Evolutionary conservation across 1,140 invertebrate species (phyloP), one percentile per base, ranked within the genome.

Genomic region (Pentalonia nigronervosa): DNA sequence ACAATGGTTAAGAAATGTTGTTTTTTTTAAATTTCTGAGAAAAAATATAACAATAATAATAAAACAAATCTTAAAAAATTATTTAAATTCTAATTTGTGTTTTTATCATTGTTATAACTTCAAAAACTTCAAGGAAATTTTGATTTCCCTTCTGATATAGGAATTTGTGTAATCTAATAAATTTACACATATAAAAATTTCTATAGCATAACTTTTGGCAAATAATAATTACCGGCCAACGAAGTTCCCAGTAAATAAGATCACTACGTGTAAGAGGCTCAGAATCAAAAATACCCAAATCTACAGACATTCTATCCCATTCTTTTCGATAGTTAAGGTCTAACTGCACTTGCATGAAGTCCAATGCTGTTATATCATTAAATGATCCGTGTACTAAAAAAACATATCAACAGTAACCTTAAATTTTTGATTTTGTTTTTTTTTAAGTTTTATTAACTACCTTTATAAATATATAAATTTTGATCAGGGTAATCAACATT

Each of bases 221-320:
- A 48, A 90, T 48, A 50, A 90, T 93, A 96, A 96, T 96, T 95
- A 97, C 97, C 94, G 98, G 98, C 97, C 98, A 98, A 94, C 97
- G 95, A 95, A 98, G 97, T 95, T 98, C 98, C 98, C 98, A 98
- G 94, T 98, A 98, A 90, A 98, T 96, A 47, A 98, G 95, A 95
- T 98, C 97, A 90, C 96, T 97, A 93, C 95, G 92, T 94, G 94
- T 94, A 30, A 94, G 94, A 34, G 96, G 96, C 95, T 98, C 97
- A 41, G 96, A 96, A 94, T 97, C 97, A 83, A 97, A 95, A 48
- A 97, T 95, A 94, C 96, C 95, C 81, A 98, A 95, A 90, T 97
- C 95, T 20, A 97, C 96, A 4, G 97, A 97, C n/a, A 97, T 97
- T 1, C 96, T 95, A 95, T 98, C 98, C 98, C 98, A 98, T 94